These are phyloP conservation scores for Matsumyia berberina DNA, from an alignment of 2,888 invertebrate genomes.

Conservation along the genomic window DNA sequence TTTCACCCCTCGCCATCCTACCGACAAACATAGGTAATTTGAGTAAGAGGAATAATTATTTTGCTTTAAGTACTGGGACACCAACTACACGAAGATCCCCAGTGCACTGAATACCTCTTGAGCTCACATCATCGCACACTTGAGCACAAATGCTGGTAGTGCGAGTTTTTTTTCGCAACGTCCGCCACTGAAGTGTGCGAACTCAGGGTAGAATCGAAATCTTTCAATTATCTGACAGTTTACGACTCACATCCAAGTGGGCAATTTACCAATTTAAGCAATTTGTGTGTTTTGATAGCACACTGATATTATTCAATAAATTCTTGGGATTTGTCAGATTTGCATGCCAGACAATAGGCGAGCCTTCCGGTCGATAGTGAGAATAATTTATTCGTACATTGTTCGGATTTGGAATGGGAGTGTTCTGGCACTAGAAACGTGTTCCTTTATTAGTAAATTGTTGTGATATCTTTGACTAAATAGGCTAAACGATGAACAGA, in stretches of 20 bases:
- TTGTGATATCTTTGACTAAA: constrained; percentile 24
- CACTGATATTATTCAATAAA: constrained; percentile 79
- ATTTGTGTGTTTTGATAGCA: constrained; percentile 78
- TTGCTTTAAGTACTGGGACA: neutral
- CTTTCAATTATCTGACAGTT: constrained; percentile 3
- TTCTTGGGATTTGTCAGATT: constrained; percentile 45
- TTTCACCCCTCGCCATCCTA: too few relatives aligned
- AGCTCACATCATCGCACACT: neutral
- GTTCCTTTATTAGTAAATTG: constrained; percentile 47
- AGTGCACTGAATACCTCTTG: neutral
- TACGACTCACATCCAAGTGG: constrained; percentile 45
- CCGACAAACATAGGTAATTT: too few relatives aligned
- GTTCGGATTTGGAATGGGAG: constrained; percentile 19
- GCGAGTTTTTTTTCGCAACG: neutral
- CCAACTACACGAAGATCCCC: neutral
- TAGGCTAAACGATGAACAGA: constrained; percentile 10
- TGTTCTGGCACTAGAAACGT: constrained; percentile 9
- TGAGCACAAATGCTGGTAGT: neutral
- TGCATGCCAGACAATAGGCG: constrained; percentile 42
- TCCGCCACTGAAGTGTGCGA: neutral
- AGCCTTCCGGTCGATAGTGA: constrained; percentile 32
- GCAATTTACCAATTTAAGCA: constrained; percentile 81
- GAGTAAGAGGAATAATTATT: too few relatives aligned
- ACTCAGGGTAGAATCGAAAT: neutral
- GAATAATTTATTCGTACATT: constrained; percentile 23